phyloP scores from a whole-genome alignment of 2,888 invertebrate species.

The Sclerodermus sp. region DNA sequence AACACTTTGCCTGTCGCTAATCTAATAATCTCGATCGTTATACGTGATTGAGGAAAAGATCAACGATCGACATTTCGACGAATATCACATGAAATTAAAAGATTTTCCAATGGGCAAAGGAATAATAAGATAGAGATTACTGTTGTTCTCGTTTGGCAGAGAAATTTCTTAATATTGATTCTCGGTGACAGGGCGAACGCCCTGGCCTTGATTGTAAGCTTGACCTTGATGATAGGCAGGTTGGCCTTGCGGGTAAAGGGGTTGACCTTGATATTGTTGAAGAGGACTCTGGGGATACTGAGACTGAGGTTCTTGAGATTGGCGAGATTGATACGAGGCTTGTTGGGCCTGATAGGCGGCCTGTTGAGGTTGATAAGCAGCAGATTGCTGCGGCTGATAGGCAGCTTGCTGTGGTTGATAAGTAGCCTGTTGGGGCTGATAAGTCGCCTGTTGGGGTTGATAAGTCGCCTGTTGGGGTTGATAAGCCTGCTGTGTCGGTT shows the following conservation, averaged over 20 bases:
- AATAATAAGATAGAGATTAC: too few species aligned
- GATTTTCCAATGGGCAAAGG: too few species aligned
- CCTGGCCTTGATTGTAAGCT: conserved; percentile 17
- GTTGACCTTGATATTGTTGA: conserved; percentile 12
- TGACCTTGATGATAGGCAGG: conserved; percentile 6
- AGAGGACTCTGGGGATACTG: conserved; percentile 6
- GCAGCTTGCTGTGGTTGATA: not conserved
- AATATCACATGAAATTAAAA: too few species aligned
- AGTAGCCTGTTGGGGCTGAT: conserved; percentile 4
- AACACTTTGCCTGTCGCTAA: too few species aligned
- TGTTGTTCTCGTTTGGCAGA: too few species aligned
- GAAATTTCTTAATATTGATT: conserved; percentile 30
- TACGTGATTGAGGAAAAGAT: too few species aligned
- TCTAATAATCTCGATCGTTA: too few species aligned
- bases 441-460: conserved; percentile 1
- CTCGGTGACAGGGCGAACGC: conserved; percentile 44
- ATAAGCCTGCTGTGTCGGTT: conserved; percentile 3
- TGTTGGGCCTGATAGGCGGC: conserved; percentile 2
- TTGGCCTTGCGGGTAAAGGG: conserved; percentile 21
- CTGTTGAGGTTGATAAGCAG: conserved; percentile 17
- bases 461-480: not conserved
- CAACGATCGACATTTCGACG: too few species aligned
- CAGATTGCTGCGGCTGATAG: conserved; percentile 2
- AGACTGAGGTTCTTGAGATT: not conserved
- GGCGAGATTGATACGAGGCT: not conserved